Conservation (phyloP, 2,113 vertebrate species). For the Saccopteryx leptura region DNA sequence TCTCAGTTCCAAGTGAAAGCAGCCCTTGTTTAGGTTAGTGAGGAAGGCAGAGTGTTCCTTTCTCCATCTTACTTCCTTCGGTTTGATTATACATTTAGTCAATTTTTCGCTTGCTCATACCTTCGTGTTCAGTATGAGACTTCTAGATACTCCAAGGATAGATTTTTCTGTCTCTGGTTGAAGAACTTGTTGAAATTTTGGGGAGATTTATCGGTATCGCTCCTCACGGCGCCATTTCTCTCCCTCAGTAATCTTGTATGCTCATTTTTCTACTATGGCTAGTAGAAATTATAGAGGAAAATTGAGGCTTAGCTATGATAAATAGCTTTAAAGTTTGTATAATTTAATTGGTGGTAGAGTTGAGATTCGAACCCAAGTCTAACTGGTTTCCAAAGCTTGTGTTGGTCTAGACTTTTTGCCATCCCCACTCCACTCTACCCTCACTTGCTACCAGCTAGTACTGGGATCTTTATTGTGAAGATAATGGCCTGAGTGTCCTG, state of each 20-base stretch:
- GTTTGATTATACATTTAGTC: too few species aligned
- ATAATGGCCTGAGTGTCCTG: background rate
- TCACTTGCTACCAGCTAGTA: background rate
- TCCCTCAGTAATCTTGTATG: background rate
- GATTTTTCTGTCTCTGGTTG: too few species aligned
- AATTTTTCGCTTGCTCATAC: too few species aligned
- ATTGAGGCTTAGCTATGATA: background rate
- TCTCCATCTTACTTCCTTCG: too few species aligned
- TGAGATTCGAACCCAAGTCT: background rate
- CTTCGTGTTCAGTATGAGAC: too few species aligned
- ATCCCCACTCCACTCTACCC: fast-evolving
- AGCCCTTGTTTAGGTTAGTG: too few species aligned
- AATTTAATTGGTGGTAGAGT: background rate
- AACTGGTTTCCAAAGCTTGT: background rate
- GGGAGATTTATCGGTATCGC: too few species aligned
- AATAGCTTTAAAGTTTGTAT: background rate
- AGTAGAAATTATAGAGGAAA: background rate
- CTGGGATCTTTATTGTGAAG: background rate
- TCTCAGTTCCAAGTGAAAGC: too few species aligned
- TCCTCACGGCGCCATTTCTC: too few species aligned
- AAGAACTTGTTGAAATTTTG: too few species aligned
- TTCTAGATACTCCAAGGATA: too few species aligned
- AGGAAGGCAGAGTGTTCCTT: too few species aligned
- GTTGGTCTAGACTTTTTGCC: background rate
- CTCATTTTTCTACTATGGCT: background rate